Base-by-base conservation (phyloP, 2,797 vertebrate species). In the Selene dorsalis region DNA sequence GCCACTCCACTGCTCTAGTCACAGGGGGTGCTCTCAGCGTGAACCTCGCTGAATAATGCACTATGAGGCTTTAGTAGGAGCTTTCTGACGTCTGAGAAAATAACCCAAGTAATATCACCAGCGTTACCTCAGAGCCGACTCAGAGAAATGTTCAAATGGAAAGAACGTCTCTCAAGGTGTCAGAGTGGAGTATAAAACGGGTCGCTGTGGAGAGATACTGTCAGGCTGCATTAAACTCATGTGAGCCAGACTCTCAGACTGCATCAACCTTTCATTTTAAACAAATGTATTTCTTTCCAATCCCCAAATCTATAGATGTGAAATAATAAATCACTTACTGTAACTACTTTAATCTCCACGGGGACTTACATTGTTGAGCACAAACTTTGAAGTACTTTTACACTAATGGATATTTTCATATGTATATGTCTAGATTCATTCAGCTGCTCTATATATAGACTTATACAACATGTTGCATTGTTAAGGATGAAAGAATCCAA, bases 1-100 rank as follows among this genome's bases (percentile, higher is more conserved):
- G 45, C 11, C 3, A 60, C 8, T 22, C 8, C 6, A 6, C 12
- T 28, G 17, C 43, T 24, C 67, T 5, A 1, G 24, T 55, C n/a
- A 70, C 4, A 53, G 10, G 4, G 6, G 22, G n/a, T 24, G 11
- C 11, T 28, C 28, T 26, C 48, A 45, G 26, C 6, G 4, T 57
- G n/a, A 26, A 80, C 55, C 66, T 32, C 26, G 47, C 2, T 48
- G 18, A 13, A 60, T 24, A 9, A 57, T 30, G 53, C 38, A 14
- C 28, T 50, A 24, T 67, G 45, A 30, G 30, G 9, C 17, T 32
- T 57, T 32, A 7, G 28, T 1, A 32, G 17, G 8, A 20, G 20
- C 14, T 65, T 55, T 79, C 5, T 55, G 2, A 18, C 13, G 24
- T 72, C 20, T 4, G 26, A 56, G 26, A 58, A 58, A 58, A 58